Evolutionary conservation across 2,113 vertebrate species (phyloP).

Genomic region (Phasianus colchicus): DNA sequence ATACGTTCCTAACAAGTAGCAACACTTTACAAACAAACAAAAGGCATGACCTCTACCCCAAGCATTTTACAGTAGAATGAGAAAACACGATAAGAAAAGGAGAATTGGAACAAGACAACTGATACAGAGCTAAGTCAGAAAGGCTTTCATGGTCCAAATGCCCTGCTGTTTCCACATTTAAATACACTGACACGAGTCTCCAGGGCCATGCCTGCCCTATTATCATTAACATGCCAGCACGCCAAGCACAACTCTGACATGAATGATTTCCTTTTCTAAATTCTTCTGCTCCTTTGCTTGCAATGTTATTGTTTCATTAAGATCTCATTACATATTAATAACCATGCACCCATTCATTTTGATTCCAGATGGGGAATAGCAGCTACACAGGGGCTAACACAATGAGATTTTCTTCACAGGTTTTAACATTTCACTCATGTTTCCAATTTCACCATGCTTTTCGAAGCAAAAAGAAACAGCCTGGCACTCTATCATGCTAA

Average conservation of each 20-base stretch:
- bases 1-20: background rate
- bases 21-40: background rate
- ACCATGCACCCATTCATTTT: background rate
- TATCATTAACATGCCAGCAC: background rate
- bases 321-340: constrained; percentile 46
- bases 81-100: background rate
- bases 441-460: background rate
- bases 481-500: background rate
- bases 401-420: background rate
- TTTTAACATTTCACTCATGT: constrained; percentile 11
- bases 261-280: background rate
- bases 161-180: background rate
- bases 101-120: background rate
- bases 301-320: background rate
- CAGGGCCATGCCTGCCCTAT: background rate
- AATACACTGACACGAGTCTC: background rate
- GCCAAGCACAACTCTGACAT: background rate
- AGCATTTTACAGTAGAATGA: background rate
- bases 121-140: background rate
- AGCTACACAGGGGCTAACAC: background rate
- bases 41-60: background rate
- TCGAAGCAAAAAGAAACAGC: background rate
- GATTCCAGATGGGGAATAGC: constrained; percentile 5
- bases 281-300: background rate
- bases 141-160: background rate